phyloP scores from a whole-genome alignment of 2,888 invertebrate genomes.

The Pteria penguin region DNA sequence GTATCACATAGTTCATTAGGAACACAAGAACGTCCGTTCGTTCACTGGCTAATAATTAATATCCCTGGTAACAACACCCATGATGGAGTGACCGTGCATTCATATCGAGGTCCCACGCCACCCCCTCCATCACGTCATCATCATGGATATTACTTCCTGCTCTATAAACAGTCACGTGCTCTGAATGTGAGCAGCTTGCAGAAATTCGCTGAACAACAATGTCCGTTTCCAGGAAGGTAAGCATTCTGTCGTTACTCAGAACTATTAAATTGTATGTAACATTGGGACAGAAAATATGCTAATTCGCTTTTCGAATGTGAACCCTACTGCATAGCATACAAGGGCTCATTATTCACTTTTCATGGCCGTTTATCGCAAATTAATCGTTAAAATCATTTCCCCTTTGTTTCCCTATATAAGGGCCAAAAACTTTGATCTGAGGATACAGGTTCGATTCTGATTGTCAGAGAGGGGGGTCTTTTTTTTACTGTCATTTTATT shows the following conservation, averaged over 20 bases:
- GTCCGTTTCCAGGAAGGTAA: not conserved
- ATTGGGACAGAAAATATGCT: no score
- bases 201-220: not conserved
- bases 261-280: not conserved
- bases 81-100: not conserved
- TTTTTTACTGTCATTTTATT: no score
- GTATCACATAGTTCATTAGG: not conserved
- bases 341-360: no score
- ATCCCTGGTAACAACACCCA: conserved; percentile 4
- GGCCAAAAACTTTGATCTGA: no score
- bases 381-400: no score
- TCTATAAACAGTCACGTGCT: not conserved
- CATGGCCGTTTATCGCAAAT: no score
- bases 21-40: not conserved
- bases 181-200: not conserved
- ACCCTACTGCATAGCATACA: no score
- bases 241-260: not conserved
- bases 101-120: conserved; percentile 8
- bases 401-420: no score
- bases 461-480: no score
- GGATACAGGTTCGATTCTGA: no score
- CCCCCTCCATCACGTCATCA: not conserved
- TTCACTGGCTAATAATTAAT: conserved; percentile 17
- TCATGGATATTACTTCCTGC: conserved; percentile 11
- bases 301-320: no score